Conservation (phyloP, 2,888 invertebrate species). For the Drosophila quasianomalipes region DNA sequence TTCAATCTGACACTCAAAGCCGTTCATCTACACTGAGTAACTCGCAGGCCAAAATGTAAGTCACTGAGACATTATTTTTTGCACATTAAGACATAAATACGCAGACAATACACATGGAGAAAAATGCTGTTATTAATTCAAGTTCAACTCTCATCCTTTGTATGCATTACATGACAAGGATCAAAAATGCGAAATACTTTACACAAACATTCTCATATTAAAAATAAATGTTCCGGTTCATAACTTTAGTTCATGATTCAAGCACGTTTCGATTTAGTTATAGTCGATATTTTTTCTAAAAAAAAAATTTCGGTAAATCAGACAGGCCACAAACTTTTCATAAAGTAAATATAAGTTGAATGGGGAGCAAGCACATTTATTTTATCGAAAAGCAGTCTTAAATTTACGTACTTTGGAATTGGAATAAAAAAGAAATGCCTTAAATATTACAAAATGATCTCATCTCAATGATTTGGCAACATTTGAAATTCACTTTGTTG, state of each 20-base stretch:
- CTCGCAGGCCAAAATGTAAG: conserved; percentile 21
- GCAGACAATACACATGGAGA: neutral
- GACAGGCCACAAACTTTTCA: neutral
- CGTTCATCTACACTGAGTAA: neutral
- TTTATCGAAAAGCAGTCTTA: neutral
- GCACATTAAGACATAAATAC: conserved; percentile 1
- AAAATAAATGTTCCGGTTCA: neutral
- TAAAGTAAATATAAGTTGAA: neutral
- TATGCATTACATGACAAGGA: neutral
- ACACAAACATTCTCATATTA: neutral
- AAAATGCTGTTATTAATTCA: neutral
- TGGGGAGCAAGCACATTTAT: neutral
- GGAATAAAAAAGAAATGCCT: neutral
- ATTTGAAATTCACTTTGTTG: neutral
- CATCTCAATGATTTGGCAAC: neutral
- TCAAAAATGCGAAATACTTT: neutral
- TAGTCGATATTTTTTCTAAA: too few species aligned
- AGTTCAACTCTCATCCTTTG: neutral
- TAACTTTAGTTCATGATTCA: neutral
- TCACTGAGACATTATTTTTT: conserved; percentile 24
- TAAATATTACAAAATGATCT: neutral
- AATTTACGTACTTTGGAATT: neutral
- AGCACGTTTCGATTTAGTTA: neutral
- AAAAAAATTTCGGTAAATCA: neutral
- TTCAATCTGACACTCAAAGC: neutral